Conservation (phyloP, 1,140 invertebrate species). For the Aphidius ervi region DNA sequence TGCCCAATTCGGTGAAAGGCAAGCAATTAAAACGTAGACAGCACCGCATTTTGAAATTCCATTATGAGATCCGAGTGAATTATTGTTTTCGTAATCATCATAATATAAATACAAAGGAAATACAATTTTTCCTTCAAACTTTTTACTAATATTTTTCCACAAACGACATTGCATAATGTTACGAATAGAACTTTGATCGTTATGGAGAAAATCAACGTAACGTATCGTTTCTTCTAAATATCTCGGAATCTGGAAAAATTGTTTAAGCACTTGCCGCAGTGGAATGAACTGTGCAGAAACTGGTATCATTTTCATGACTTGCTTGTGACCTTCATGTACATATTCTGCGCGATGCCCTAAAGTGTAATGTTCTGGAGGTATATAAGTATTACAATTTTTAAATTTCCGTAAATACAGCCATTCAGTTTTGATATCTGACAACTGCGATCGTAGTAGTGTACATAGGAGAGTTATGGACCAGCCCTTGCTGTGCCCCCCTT, state of each 20-base stretch:
- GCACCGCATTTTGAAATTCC: conserved; percentile 13
- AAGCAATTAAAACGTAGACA: conserved; percentile 22
- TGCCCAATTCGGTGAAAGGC: conserved; percentile 25
- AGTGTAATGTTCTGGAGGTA: too few species aligned
- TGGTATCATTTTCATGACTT: too few species aligned
- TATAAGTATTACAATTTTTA: too few species aligned
- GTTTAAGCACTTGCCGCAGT: conserved; percentile 18
- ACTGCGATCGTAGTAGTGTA: too few species aligned
- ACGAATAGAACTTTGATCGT: conserved; percentile 4
- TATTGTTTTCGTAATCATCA: conserved; percentile 25
- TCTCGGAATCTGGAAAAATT: conserved; percentile 20
- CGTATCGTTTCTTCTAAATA: conserved; percentile 16
- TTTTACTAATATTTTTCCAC: conserved; percentile 7
- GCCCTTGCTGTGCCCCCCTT: too few species aligned
- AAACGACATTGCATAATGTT: conserved; percentile 20
- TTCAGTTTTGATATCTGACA: too few species aligned
- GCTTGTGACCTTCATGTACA: too few species aligned
- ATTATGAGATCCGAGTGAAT: conserved; percentile 6
- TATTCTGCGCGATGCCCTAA: too few species aligned
- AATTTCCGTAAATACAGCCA: too few species aligned
- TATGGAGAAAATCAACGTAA: conserved; percentile 16
- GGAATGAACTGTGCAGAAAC: not conserved
- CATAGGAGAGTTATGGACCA: too few species aligned
- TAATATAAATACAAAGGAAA: conserved; percentile 18
- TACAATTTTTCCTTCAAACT: conserved; percentile 15